phyloP scores from a whole-genome alignment of 37 sponge, comb jelly and placozoan genomes.

The Beroe forskalii region DNA sequence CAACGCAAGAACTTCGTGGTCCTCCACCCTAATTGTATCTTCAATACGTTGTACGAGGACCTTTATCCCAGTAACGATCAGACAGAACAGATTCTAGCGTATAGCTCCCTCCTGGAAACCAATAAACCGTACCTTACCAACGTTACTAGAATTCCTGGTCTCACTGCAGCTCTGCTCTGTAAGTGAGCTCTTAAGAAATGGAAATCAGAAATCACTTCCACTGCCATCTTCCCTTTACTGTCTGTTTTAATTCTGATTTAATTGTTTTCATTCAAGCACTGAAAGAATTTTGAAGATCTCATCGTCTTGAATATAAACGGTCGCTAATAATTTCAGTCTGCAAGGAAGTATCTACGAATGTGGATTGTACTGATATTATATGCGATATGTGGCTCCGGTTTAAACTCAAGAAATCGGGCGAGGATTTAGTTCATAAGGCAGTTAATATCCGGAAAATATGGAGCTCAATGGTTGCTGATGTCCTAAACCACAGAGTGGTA shows the following conservation, averaged over 20 bases:
- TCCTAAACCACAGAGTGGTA: slow-evolving; percentile 32
- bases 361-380: slow-evolving; percentile 40
- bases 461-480: slow-evolving; percentile 24
- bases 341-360: slow-evolving; percentile 50
- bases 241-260: too few relatives aligned
- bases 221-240: too few relatives aligned
- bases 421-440: slow-evolving; percentile 33
- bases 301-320: too few relatives aligned
- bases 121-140: slow-evolving; percentile 90
- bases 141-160: slow-evolving; percentile 74
- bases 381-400: slow-evolving; percentile 52
- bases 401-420: background rate
- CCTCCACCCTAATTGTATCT: slow-evolving; percentile 50
- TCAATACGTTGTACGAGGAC: slow-evolving; percentile 16
- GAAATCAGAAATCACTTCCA: too few relatives aligned
- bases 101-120: slow-evolving; percentile 86
- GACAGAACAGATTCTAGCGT: slow-evolving; percentile 15
- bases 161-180: slow-evolving; percentile 75
- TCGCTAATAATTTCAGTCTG: slow-evolving; percentile 19
- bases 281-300: too few relatives aligned
- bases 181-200: too few relatives aligned
- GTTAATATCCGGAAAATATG: slow-evolving; percentile 41
- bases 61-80: slow-evolving; percentile 30
- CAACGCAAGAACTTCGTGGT: slow-evolving; percentile 57
- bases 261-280: too few relatives aligned